Percentiles rank a stretch among this genome's conserved stretches.
phyloP scores from a whole-genome alignment of 2,797 vertebrate genomes.

The Pachyuromys duprasi region DNA sequence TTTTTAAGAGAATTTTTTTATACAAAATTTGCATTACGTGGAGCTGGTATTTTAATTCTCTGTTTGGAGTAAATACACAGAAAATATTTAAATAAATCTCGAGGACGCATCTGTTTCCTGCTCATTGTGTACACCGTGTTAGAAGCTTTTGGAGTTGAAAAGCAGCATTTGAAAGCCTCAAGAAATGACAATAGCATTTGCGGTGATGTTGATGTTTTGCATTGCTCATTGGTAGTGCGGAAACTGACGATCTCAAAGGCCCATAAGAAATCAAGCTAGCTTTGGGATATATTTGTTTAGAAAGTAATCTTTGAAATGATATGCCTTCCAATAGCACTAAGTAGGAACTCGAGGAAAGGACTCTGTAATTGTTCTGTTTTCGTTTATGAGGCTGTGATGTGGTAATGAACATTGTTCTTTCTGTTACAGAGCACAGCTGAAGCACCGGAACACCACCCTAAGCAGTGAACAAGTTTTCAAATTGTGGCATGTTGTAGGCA shows the following conservation, averaged over 20 bases:
- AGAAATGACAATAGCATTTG: conserved; percentile 64
- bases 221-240: background rate
- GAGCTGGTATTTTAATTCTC: background rate
- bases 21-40: conserved; percentile 47
- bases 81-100: conserved; percentile 62
- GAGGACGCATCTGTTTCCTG: conserved; percentile 61
- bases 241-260: conserved; percentile 40
- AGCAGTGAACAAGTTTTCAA: background rate
- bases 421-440: background rate
- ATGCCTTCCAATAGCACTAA: conserved; percentile 7
- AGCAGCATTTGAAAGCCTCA: conserved; percentile 38
- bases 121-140: conserved; percentile 58
- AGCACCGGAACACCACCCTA: background rate
- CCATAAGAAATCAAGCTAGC: conserved; percentile 6
- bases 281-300: background rate
- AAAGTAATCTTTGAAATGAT: conserved; percentile 12
- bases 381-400: background rate
- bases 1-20: conserved; percentile 5
- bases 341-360: conserved; percentile 21
- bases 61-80: conserved; percentile 65
- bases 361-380: background rate
- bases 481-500: background rate
- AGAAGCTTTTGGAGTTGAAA: conserved; percentile 63
- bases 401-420: background rate
- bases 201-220: conserved; percentile 35